Percentiles rank a stretch among this genome's conserved stretches.
Evolutionary conservation across 2,888 invertebrate species (phyloP).

Genomic region (Lydus trimaculatus): DNA sequence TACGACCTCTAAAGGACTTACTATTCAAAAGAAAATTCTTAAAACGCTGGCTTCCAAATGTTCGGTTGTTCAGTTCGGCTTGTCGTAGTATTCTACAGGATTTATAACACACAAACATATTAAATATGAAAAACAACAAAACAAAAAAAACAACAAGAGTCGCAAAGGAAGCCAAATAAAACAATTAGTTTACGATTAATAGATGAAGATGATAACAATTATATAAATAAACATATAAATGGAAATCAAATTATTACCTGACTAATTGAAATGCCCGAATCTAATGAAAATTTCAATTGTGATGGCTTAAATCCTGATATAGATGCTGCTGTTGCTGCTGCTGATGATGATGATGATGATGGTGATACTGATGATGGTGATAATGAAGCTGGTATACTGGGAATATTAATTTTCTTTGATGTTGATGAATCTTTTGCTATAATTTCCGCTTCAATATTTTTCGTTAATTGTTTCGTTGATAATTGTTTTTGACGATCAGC

Average conservation of each 20-base stretch:
- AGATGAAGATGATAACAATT: slow-evolving; percentile 14
- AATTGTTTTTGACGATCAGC: slow-evolving; percentile 70
- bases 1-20: slow-evolving; percentile 22
- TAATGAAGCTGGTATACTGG: slow-evolving; percentile 62
- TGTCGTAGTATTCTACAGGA: slow-evolving; percentile 40
- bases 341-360: neutral
- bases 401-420: slow-evolving; percentile 41
- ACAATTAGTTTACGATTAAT: slow-evolving; percentile 9
- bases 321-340: neutral
- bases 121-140: slow-evolving; percentile 19
- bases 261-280: slow-evolving; percentile 56
- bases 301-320: slow-evolving; percentile 57
- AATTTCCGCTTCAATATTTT: slow-evolving; percentile 41
- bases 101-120: slow-evolving; percentile 29
- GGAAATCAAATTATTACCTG: slow-evolving; percentile 47
- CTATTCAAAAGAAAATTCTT: slow-evolving; percentile 28
- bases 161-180: slow-evolving; percentile 13
- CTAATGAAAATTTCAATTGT: slow-evolving; percentile 49
- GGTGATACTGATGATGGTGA: slow-evolving; percentile 55
- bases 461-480: slow-evolving; percentile 41
- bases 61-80: slow-evolving; percentile 47
- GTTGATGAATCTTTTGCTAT: slow-evolving; percentile 32
- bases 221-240: neutral
- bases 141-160: slow-evolving; percentile 12
- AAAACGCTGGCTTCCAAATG: slow-evolving; percentile 53